Evolutionary conservation across 2,797 vertebrate genomes (phyloP), one percentile per base, ranked within the genome.

Genomic region (Megalops cyprinoides): DNA sequence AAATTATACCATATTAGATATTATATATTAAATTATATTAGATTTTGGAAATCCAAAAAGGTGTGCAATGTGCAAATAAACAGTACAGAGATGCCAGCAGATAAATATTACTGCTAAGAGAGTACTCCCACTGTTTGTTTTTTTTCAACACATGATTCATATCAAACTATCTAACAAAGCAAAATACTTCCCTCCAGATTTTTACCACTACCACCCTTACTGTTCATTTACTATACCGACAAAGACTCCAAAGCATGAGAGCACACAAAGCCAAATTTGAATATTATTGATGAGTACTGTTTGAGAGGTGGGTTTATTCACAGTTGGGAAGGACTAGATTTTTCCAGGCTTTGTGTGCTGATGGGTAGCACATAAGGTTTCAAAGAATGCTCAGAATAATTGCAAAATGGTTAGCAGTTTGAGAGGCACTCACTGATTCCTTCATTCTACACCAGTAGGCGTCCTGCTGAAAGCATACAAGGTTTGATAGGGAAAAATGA

Each of bases 361-460:
- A n/a, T 74, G 31, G 28, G 65, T 53, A 20, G 23, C 48, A 15
- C 60, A 39, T 79, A 39, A 49, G 44, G 15, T 60, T 75, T 31
- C n/a, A 39, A 65, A 60, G 51, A 9, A 46, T 31, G 25, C 53
- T 46, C n/a, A 42, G 28, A 74, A 62, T 49, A 73, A 65, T 49
- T 76, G 23, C 31, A 44, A 67, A 51, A 28, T 74, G 55, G 31
- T 3, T 39, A 74, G 65, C 81, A 25, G 34, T 78, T 74, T 78
- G 77, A 31, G 31, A 79, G 31, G 31, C 39, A 67, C 5, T 12
- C 56, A 44, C n/a, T 65, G 67, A 28, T 51, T 58, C 76, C 78
- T 77, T 78, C 76, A 78, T 34, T 78, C 25, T 42, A 42, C 39
- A 44, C 67, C 37, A 71, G 65, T 14, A 69, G 51, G 39, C 73